Conservation (phyloP, 2,797 vertebrate genomes). For the Odontamblyopus rebecca region DNA sequence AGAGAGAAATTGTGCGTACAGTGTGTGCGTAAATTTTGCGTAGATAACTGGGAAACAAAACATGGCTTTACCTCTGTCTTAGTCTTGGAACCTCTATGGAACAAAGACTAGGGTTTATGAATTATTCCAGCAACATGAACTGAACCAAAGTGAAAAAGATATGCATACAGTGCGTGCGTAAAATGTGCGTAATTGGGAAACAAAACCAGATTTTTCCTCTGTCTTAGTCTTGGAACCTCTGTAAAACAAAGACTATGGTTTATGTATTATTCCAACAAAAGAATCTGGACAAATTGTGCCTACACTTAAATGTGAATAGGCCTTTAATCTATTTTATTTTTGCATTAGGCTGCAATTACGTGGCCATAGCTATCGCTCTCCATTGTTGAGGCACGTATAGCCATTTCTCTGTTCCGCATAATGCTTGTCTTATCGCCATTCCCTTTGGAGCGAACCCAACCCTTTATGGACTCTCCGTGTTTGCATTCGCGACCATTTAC, state of each 20-base stretch:
- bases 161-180: neutral
- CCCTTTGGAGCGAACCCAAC: neutral
- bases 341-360: neutral
- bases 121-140: neutral
- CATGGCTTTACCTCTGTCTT: too few species aligned
- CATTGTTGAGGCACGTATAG: neutral
- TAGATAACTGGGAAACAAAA: too few species aligned
- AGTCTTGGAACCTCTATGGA: too few species aligned
- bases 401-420: neutral
- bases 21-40: too few species aligned
- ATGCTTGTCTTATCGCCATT: neutral
- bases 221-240: too few species aligned
- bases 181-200: too few species aligned
- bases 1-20: too few species aligned
- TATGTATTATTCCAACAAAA: too few species aligned
- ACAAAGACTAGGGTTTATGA: too few species aligned
- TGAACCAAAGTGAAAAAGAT: neutral
- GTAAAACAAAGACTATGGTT: too few species aligned
- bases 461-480: conserved; percentile 5
- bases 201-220: too few species aligned
- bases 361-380: neutral
- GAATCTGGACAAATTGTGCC: too few species aligned
- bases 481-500: conserved; percentile 5
- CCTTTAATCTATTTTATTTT: neutral
- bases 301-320: neutral